Conservation (phyloP, 2,888 invertebrate species). For the Morinoia aosen region DNA sequence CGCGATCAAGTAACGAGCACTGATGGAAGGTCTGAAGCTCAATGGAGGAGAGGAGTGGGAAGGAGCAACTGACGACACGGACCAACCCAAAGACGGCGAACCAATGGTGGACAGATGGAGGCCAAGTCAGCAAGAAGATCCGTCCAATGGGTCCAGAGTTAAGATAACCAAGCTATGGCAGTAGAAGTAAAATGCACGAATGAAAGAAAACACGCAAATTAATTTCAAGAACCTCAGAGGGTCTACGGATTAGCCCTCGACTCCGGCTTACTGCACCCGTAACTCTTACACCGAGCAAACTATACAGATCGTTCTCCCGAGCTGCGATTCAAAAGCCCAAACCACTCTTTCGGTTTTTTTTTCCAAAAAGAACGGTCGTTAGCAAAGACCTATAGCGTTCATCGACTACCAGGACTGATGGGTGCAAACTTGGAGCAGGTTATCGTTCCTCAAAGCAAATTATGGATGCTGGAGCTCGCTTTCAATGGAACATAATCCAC, state of each 20-base stretch:
- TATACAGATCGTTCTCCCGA: background rate
- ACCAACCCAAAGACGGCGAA: slow-evolving; percentile 10
- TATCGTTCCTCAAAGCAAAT: background rate
- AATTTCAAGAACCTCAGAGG: background rate
- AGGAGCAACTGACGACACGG: background rate
- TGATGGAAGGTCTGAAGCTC: slow-evolving; percentile 53
- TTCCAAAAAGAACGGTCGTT: background rate
- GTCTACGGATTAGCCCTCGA: background rate
- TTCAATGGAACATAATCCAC: background rate
- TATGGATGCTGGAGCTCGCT: slow-evolving; percentile 1
- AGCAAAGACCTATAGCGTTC: slow-evolving; percentile 3
- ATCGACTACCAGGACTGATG: slow-evolving; percentile 12
- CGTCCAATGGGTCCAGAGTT: background rate
- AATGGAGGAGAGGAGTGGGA: slow-evolving; percentile 39
- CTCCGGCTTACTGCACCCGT: background rate
- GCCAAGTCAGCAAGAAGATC: background rate
- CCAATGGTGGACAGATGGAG: slow-evolving; percentile 4
- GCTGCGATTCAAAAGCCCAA: background rate
- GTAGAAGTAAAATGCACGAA: background rate
- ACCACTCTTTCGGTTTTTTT: background rate
- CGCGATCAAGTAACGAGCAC: slow-evolving; percentile 53
- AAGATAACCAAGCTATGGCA: background rate
- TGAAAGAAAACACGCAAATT: background rate
- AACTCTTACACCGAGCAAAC: background rate
- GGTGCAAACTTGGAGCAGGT: slow-evolving; percentile 17